Evolutionary conservation across 2,888 invertebrate species (phyloP), one percentile per base, ranked within the genome.

Genomic region (Tholera decimalis): DNA sequence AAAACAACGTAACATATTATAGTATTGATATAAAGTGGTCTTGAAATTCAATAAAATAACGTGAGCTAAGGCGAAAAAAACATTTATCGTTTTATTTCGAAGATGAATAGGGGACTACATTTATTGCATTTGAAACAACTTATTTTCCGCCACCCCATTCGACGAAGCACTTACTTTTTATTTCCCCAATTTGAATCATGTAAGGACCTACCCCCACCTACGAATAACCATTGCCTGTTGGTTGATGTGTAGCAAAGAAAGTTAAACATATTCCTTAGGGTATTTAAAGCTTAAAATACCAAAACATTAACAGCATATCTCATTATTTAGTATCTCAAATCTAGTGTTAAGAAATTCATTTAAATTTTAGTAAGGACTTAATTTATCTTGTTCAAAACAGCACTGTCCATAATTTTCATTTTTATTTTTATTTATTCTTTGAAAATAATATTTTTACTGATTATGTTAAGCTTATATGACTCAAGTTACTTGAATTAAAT

Each of bases 41-140:
- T 35, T 15, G 15, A 15, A 1, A 35, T 1, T 35, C 6, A 2
- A 6, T 18, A 60, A 30, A 24, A 44, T 30, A 11, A 1, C 28
- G n/a, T 37, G 4, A 62, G 39, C 3, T 4, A n/a, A 46, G 56
- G n/a, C n/a, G n/a, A 56, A 13, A 4, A 41, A 59, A 37, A 43
- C 13, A 49, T 57, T 71, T 37, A 11, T 30, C 35, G 13, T 43
- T 67, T 56, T 39, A 20, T 37, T 51, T 24, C 18, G 28, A 30
- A 50, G 54, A 68, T 62, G 30, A 62, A 68, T 46, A 46, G 50
- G 26, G 4, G 28, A 47, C 60, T 41, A 62, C 62, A 54, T 47
- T 55, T 37, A 58, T 54, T 73, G 57, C 68, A 73, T 74, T 74
- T 58, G 44, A 24, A 68, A 68, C 26, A 62, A 50, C 44, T 61